These are phyloP conservation scores for Euwallacea similis DNA, from an alignment of 1,140 invertebrate species.

Conservation along the genomic window DNA sequence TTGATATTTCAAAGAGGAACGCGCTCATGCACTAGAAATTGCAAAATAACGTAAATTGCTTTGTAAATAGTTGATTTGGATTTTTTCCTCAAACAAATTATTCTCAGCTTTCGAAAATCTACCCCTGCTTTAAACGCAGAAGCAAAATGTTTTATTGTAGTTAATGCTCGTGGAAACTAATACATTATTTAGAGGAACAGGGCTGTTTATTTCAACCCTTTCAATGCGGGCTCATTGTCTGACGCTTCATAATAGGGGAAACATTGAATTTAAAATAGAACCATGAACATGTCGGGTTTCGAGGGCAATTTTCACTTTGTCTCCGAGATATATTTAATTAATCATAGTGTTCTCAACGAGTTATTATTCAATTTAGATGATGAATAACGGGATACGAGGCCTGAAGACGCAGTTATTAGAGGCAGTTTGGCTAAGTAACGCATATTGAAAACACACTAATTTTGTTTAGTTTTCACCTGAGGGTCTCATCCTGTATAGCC, in stretches of 20 bases:
- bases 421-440: no score
- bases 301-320: conserved; percentile 10
- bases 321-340: conserved; percentile 6
- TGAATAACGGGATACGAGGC: not conserved
- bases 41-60: no score
- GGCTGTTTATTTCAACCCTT: conserved; percentile 21
- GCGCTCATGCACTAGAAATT: no score
- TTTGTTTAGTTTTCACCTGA: no score
- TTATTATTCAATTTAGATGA: not conserved
- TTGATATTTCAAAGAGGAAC: no score
- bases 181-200: conserved; percentile 20
- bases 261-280: conserved; percentile 14
- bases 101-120: not conserved
- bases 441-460: no score
- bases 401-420: no score
- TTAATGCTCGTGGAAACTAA: conserved; percentile 10
- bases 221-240: conserved; percentile 21
- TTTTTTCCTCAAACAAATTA: no score
- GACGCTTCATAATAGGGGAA: conserved; percentile 13
- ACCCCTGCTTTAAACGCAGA: not conserved
- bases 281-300: conserved; percentile 10
- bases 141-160: conserved; percentile 10
- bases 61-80: no score
- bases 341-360: not conserved
- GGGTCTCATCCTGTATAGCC: no score